phyloP scores from a whole-genome alignment of 2,113 vertebrate genomes.

The Centrocercus urophasianus region DNA sequence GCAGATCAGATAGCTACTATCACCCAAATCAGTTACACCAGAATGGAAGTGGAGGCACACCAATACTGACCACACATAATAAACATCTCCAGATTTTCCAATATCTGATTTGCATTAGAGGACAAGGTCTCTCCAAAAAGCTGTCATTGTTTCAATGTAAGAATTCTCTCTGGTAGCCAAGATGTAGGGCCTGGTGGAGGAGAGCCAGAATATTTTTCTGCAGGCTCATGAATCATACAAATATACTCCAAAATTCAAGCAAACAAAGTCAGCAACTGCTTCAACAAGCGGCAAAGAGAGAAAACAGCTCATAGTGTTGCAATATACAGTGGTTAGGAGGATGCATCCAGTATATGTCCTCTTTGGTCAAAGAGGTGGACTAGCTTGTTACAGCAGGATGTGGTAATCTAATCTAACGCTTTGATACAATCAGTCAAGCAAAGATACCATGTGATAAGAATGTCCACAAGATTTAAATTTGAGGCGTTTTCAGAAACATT shows the following conservation, averaged over 20 bases:
- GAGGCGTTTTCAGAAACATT: neutral
- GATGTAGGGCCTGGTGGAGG: slow-evolving; percentile 38
- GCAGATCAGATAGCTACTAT: neutral
- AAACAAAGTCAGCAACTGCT: slow-evolving; percentile 14
- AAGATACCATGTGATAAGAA: neutral
- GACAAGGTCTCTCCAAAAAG: slow-evolving; percentile 63
- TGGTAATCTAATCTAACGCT: neutral
- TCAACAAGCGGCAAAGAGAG: slow-evolving; percentile 10
- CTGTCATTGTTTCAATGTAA: slow-evolving; percentile 43
- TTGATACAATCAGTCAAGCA: neutral
- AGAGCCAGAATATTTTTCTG: slow-evolving; percentile 66
- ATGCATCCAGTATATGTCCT: neutral
- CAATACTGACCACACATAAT: neutral
- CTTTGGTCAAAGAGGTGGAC: slow-evolving; percentile 9
- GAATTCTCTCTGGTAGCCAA: slow-evolving; percentile 40
- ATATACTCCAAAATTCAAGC: slow-evolving; percentile 32
- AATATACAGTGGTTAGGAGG: neutral
- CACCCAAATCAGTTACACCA: neutral
- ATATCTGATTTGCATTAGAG: slow-evolving; percentile 55
- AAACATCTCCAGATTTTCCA: slow-evolving; percentile 56
- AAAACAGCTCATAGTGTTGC: neutral
- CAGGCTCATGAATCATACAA: slow-evolving; percentile 58
- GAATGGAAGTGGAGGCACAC: neutral
- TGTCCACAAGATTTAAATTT: neutral
- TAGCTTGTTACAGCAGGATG: neutral